These are phyloP conservation scores for Vespertilio murinus DNA, from an alignment of 2,797 vertebrate species.

Conservation along the genomic window DNA sequence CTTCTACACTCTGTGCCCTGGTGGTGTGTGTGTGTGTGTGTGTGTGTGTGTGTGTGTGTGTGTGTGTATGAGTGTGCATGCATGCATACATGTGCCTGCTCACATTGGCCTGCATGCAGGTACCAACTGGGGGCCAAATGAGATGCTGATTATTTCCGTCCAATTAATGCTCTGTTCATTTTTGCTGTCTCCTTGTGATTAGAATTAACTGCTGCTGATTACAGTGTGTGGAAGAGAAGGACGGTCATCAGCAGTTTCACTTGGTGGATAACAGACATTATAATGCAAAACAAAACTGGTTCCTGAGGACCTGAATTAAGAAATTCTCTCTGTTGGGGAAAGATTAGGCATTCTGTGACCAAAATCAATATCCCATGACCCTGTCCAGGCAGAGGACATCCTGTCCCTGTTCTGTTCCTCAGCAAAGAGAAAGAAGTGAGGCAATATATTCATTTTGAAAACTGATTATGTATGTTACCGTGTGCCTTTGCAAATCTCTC, in stretches of 20 bases:
- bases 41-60: background rate
- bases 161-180: slow-evolving; percentile 67
- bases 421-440: slow-evolving; percentile 43
- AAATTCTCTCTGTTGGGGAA: slow-evolving; percentile 56
- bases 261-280: slow-evolving; percentile 64
- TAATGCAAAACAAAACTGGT: slow-evolving; percentile 66
- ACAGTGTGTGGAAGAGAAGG: slow-evolving; percentile 63
- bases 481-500: slow-evolving; percentile 2
- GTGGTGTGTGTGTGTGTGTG: background rate
- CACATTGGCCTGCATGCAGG: background rate
- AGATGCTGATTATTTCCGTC: slow-evolving; percentile 71
- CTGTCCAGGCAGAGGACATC: background rate
- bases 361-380: slow-evolving; percentile 62
- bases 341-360: slow-evolving; percentile 55
- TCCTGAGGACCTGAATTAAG: slow-evolving; percentile 52
- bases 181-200: slow-evolving; percentile 79
- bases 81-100: background rate
- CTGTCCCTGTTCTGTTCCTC: background rate
- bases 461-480: background rate
- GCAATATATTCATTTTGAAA: slow-evolving; percentile 14
- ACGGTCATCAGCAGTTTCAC: slow-evolving; percentile 64
- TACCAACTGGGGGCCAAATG: slow-evolving; percentile 37
- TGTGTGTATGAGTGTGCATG: background rate
- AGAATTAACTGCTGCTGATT: slow-evolving; percentile 83
- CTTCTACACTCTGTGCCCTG: background rate